phyloP scores from a whole-genome alignment of 1,140 invertebrate genomes.

The Drosophila parabipectinata region DNA sequence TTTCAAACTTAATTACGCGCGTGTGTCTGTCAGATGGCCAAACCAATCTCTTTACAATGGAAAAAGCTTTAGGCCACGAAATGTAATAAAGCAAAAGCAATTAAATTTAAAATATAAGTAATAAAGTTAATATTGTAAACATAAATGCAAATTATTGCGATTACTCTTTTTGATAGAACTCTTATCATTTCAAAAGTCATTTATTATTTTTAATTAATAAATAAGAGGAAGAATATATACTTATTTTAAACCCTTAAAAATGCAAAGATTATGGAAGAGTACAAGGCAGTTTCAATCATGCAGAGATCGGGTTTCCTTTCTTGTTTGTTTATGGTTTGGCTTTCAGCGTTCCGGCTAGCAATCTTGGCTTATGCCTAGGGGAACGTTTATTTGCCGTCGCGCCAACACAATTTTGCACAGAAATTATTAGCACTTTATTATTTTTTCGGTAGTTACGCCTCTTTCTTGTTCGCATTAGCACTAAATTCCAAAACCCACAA shows the following conservation, averaged over 20 bases:
- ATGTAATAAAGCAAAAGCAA: slow-evolving; percentile 23
- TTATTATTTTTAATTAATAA: not conserved
- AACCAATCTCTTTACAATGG: slow-evolving; percentile 35
- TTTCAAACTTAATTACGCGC: slow-evolving; percentile 64
- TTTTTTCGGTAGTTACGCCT: slow-evolving; percentile 69
- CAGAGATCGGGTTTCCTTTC: slow-evolving; percentile 13
- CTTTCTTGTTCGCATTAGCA: slow-evolving; percentile 78
- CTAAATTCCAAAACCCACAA: slow-evolving; percentile 45
- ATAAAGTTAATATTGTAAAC: slow-evolving; percentile 39
- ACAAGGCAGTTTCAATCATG: not conserved
- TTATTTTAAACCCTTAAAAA: not conserved
- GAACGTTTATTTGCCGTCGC: slow-evolving; percentile 38
- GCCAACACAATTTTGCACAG: slow-evolving; percentile 58
- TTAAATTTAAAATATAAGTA: slow-evolving; percentile 8
- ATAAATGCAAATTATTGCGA: slow-evolving; percentile 50
- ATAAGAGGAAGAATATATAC: too few relatives aligned
- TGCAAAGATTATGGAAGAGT: not conserved
- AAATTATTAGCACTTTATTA: slow-evolving; percentile 81
- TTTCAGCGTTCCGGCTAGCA: slow-evolving; percentile 15
- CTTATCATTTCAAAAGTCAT: not conserved
- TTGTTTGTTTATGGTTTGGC: slow-evolving; percentile 18
- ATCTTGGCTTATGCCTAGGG: slow-evolving; percentile 24
- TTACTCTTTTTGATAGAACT: not conserved
- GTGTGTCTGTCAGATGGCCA: slow-evolving; percentile 63
- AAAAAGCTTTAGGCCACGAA: slow-evolving; percentile 28